These are phyloP conservation scores for Phyllostomus hastatus DNA, from an alignment of 2,113 vertebrate species.

Conservation along the genomic window DNA sequence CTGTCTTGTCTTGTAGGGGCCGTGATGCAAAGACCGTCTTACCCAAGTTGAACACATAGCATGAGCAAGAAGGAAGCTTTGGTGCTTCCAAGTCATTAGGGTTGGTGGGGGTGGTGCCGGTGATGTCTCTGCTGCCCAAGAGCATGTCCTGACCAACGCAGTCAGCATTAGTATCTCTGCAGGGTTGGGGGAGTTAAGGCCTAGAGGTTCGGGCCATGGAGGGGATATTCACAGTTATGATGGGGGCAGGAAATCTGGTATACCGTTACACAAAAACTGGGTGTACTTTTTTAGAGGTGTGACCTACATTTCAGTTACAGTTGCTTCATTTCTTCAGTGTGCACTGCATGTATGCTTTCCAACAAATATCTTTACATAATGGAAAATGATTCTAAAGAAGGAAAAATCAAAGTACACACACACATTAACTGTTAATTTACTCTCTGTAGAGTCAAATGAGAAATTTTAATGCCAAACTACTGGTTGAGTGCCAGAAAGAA, in stretches of 20 bases:
- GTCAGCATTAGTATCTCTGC: background rate
- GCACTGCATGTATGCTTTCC: background rate
- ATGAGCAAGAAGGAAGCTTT: background rate
- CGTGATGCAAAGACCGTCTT: background rate
- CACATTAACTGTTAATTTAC: background rate
- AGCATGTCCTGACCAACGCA: background rate
- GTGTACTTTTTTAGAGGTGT: background rate
- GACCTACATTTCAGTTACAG: background rate
- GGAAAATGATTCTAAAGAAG: background rate
- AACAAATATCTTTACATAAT: background rate
- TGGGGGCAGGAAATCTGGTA: background rate
- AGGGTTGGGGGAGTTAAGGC: background rate
- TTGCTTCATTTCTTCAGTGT: background rate
- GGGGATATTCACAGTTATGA: background rate
- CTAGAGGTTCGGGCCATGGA: too few species aligned
- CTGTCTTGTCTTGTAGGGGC: background rate
- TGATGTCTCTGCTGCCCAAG: background rate
- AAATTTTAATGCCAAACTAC: slow-evolving; percentile 43
- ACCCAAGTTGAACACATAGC: rapidly evolving
- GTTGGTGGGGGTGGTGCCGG: background rate
- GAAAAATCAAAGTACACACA: background rate
- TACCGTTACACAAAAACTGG: background rate
- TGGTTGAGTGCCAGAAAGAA: slow-evolving; percentile 47
- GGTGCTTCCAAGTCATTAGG: background rate
- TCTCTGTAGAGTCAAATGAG: background rate